Evolutionary conservation across 1,140 invertebrate genomes (phyloP), one percentile per base, ranked within the genome.

Genomic region (Heliconius himera): DNA sequence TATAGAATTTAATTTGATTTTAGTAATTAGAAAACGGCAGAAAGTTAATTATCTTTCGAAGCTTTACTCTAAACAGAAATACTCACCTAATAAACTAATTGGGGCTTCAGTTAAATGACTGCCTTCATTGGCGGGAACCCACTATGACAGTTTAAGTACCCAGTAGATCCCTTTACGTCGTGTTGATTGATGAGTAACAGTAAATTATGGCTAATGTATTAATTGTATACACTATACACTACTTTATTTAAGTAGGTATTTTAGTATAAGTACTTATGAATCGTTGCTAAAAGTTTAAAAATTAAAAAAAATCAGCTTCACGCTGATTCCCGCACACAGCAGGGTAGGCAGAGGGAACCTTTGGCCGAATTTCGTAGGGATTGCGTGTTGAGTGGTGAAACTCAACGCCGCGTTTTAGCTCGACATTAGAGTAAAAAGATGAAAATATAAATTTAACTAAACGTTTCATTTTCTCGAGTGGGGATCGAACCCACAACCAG

Each of bases 181-280:
- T 76, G 74, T 83, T 83, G 76, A 83, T 81, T 81, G 79, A 83
- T 83, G 76, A 73, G 38, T 78, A 83, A 80, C 79, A 75, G 73
- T 70, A 81, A 78, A 78, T 83, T 82, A 80, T 74, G 26, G 56
- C 18, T 81, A 54, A 81, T 77, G 22, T 22, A 66, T 66, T 66
- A 66, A 66, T 66, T 66, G 60, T 29, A 11, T 60, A 11, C 1
- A 8, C 56, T 60, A 26, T 29, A 22, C 60, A 16, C 26, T 29
- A 66, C 4, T 66, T 66, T 16, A 2, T 66, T 66, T 66, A 46
- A 46, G 13, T 16, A 26, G 20, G 1, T 26, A 29, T 66, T 66
- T 66, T 66, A 8, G 26, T 66, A 56, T 56, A 20, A 4, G 16
- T 51, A n/a, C 51, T 54, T n/a, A 8, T 54, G 6, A 8, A 4